Evolutionary conservation across 2,888 invertebrate genomes (phyloP).

Genomic region (Heteromyza rotundicornis): DNA sequence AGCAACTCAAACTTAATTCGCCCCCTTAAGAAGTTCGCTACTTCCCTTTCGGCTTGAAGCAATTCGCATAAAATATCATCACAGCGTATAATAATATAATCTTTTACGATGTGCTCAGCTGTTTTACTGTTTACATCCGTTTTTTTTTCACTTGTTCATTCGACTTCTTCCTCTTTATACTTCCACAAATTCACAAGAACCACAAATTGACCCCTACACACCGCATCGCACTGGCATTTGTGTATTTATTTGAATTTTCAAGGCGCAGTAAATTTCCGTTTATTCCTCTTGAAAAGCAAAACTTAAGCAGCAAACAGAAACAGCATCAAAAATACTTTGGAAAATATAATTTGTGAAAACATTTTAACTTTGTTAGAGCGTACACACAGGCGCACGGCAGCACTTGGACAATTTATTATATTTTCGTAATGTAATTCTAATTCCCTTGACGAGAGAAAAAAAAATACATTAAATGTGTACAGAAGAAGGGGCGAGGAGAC

Average conservation of each 20-base stretch:
- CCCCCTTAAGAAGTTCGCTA: no score
- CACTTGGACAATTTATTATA: background rate
- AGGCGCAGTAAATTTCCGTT: no score
- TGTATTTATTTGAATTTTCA: no score
- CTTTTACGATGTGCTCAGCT: background rate
- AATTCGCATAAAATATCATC: background rate
- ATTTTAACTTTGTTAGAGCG: background rate
- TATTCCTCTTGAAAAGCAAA: no score
- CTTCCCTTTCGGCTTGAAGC: background rate
- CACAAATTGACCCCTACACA: background rate
- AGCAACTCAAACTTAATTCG: slow-evolving; percentile 2
- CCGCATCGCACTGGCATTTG: no score
- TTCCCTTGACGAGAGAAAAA: background rate
- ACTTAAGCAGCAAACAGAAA: no score
- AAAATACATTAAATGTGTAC: no score
- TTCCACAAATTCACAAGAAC: no score
- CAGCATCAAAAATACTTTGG: background rate
- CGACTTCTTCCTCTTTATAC: no score
- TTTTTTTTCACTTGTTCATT: no score
- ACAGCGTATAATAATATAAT: background rate
- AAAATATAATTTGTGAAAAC: background rate
- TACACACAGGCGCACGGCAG: background rate
- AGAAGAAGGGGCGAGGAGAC: background rate
- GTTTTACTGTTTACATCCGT: slow-evolving; percentile 2
- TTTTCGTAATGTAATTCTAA: slow-evolving; percentile 4